Conservation (phyloP, 2,797 vertebrate genomes). For the Schizopygopsis pylzovi region DNA sequence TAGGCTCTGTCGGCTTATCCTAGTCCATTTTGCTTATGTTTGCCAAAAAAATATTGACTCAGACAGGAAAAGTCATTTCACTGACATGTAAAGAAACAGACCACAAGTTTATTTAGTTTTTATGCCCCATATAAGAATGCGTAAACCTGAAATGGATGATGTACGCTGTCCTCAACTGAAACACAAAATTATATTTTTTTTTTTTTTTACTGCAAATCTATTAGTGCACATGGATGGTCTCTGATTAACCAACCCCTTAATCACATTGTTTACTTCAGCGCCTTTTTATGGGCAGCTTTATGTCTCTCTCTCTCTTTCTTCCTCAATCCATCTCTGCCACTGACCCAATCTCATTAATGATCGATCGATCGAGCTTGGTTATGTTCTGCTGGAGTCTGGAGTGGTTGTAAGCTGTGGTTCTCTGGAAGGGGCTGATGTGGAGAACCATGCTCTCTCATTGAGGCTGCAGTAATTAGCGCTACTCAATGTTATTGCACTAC, state of each 20-base stretch:
- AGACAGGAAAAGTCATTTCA: not conserved
- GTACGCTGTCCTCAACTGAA: not conserved
- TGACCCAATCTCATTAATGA: constrained; percentile 52
- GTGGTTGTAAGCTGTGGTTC: constrained; percentile 7
- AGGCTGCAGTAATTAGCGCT: constrained; percentile 55
- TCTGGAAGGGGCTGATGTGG: constrained; percentile 25
- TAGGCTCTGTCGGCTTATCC: not conserved
- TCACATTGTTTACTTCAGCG: constrained; percentile 36
- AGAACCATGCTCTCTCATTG: constrained; percentile 20
- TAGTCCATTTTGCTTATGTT: not conserved
- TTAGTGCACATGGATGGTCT: constrained; percentile 2
- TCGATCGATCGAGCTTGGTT: constrained; percentile 35
- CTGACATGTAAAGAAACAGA: not conserved
- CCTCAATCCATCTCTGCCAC: constrained; percentile 42
- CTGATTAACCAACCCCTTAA: constrained; percentile 27
- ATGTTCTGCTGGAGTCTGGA: constrained; percentile 22
- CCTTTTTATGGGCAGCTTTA: constrained; percentile 12
- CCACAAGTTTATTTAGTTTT: not conserved
- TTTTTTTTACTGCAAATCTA: constrained; percentile 18
- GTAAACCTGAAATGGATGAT: not conserved
- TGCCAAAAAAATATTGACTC: not conserved
- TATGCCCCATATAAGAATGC: not conserved
- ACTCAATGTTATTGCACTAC: constrained; percentile 48
- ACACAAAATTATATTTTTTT: not conserved
- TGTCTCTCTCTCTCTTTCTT: not conserved